phyloP scores from a whole-genome alignment of 2,113 vertebrate genomes.

The Zingel zingel region DNA sequence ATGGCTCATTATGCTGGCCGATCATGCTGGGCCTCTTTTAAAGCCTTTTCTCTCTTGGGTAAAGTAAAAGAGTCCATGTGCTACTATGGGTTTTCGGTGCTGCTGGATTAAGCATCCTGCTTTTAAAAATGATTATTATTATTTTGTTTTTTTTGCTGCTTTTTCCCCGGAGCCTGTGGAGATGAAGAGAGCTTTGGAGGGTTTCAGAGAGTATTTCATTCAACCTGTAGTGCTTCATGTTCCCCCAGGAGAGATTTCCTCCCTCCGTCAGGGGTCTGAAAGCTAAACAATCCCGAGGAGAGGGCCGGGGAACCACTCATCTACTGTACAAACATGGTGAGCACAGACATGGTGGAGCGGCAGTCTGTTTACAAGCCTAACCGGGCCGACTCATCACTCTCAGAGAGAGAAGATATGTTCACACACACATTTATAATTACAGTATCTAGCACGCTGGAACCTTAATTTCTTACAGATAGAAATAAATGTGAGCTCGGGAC shows the following conservation, averaged over 20 bases:
- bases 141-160: constrained; percentile 43
- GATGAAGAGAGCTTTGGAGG: constrained; percentile 77
- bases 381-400: constrained; percentile 51
- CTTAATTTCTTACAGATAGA: constrained; percentile 12
- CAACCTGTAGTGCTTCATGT: constrained; percentile 74
- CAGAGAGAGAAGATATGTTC: constrained; percentile 1
- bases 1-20: constrained; percentile 77
- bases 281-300: constrained; percentile 71
- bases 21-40: constrained; percentile 66
- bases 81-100: constrained; percentile 50
- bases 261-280: constrained; percentile 74
- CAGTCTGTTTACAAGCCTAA: constrained; percentile 62
- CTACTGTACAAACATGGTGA: constrained; percentile 74
- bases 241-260: constrained; percentile 57
- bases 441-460: not conserved
- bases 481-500: constrained; percentile 5
- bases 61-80: constrained; percentile 28
- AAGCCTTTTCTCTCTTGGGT: constrained; percentile 76
- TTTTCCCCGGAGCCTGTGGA: constrained; percentile 59
- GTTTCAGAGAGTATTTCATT: constrained; percentile 75
- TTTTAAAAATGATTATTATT: constrained; percentile 56
- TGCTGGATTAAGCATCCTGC: constrained; percentile 72
- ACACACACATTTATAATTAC: not conserved
- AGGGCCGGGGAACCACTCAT: constrained; percentile 66
- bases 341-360: constrained; percentile 58